A percentile compares a stretch with the other conserved stretches of the same genome.
Evolutionary conservation across 2,888 invertebrate species (phyloP).

Genomic region (Stratiomys singularior): DNA sequence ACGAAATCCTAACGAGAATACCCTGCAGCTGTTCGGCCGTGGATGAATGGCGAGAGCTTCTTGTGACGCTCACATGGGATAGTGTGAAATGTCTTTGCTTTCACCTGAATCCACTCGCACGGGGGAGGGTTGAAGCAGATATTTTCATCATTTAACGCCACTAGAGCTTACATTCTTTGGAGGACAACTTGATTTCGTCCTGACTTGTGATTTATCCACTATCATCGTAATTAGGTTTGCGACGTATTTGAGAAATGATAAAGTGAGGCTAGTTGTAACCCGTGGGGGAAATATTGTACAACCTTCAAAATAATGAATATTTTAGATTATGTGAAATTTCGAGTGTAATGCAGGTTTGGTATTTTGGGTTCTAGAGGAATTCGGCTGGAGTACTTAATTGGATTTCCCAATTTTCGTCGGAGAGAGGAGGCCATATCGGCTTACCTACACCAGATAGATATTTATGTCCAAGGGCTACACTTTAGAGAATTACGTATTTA

Average conservation of each 20-base stretch:
- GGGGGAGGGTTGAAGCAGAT: not conserved
- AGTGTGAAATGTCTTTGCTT: conserved; percentile 28
- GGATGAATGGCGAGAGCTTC: conserved; percentile 10
- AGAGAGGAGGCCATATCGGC: too few relatives aligned
- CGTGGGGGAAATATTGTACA: not conserved
- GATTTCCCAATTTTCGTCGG: too few relatives aligned
- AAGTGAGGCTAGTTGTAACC: not conserved
- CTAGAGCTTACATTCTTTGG: conserved; percentile 6
- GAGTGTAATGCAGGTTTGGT: not conserved
- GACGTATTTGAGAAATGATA: not conserved
- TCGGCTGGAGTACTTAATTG: too few relatives aligned
- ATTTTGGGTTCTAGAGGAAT: too few relatives aligned
- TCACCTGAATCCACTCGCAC: conserved; percentile 12
- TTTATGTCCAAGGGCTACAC: too few relatives aligned
- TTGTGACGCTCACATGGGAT: conserved; percentile 21
- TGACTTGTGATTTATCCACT: conserved; percentile 11
- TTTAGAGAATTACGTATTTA: too few relatives aligned
- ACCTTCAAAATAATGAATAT: conserved; percentile 4
- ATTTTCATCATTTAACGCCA: not conserved
- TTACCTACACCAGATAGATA: too few relatives aligned
- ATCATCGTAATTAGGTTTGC: conserved; percentile 8
- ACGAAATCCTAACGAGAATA: conserved; percentile 16
- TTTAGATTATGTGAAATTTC: not conserved
- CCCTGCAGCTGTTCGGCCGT: not conserved
- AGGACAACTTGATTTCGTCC: not conserved